phyloP scores from a whole-genome alignment of 2,888 invertebrate species.

The Cryptocephalus primarius region DNA sequence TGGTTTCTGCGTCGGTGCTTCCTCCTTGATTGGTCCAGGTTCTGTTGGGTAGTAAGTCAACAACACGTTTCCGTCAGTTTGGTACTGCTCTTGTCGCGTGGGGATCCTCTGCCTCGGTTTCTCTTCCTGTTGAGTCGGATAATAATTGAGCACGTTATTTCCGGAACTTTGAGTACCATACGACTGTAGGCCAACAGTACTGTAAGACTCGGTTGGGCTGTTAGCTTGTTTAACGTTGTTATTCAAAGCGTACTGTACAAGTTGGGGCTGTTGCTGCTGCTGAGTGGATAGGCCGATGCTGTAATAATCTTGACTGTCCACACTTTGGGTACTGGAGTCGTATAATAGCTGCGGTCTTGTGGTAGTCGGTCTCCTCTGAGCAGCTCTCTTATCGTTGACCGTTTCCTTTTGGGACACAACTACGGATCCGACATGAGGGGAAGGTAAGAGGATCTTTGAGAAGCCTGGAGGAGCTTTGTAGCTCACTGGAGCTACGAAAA shows the following conservation, averaged over 20 bases:
- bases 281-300: background rate
- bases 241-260: too few relatives aligned
- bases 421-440: slow-evolving; percentile 79
- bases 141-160: too few relatives aligned
- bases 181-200: too few relatives aligned
- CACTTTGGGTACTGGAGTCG: slow-evolving; percentile 5
- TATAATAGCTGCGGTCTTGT: slow-evolving; percentile 3
- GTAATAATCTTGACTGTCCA: slow-evolving; percentile 5
- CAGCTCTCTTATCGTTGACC: slow-evolving; percentile 12
- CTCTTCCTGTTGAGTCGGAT: too few relatives aligned
- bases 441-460: slow-evolving; percentile 75
- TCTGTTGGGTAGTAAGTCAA: too few relatives aligned
- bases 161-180: too few relatives aligned
- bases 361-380: background rate
- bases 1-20: too few relatives aligned
- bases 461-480: slow-evolving; percentile 77
- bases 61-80: too few relatives aligned
- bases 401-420: slow-evolving; percentile 43
- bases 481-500: slow-evolving; percentile 77
- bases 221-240: slow-evolving; percentile 1
- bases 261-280: background rate
- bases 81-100: too few relatives aligned
- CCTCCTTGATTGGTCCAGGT: too few relatives aligned
- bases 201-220: background rate
- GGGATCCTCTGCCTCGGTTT: too few relatives aligned